Base-by-base conservation (phyloP, 2,113 vertebrate genomes). In the Scartelaos histophorus region DNA sequence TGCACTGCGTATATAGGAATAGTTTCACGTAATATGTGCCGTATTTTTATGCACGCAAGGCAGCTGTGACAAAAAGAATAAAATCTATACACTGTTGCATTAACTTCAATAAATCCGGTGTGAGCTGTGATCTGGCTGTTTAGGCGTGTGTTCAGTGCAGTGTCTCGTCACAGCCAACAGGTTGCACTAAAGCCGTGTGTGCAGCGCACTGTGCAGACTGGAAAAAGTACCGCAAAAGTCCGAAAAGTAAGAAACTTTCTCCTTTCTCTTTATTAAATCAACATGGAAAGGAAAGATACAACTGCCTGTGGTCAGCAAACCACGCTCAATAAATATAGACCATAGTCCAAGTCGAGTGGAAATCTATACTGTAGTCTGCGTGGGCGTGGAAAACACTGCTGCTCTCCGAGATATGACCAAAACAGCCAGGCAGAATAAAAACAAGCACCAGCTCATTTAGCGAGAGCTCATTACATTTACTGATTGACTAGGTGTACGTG, bases 121-220 rank as follows among this genome's bases (percentile, higher is more conserved):
- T 53, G 73, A 51, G 46, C 78, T n/a, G n/a, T n/a, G 7, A 29
- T 51, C 5, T 69, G 24, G 22, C 9, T 46, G 56, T 78, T 67
- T 4, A 71, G 81, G 66, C 53, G 74, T 81, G 74, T 29, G 79
- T 73, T 24, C 78, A 9, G 61, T 90, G 90, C 83, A 92, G 62
- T 93, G 81, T 75, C 87, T 19, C 3, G 22, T 38, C 7, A 25
- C 49, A 72, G 61, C 90, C 92, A 92, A 93, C 90, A 94, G 92
- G 92, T 92, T 89, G 90, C 90, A 88, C 86, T 90, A 83, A 85
- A 67, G 77, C 76, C 77, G 81, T 73, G 57, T 66, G 58, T 2
- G 53, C 7, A 34, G 21, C 15, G 51, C 3, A 17, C 25, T 17
- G 49, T 4, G 61, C 7, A 5, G 53, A 64, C 12, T 11, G 67